phyloP scores from a whole-genome alignment of 2,888 invertebrate species.

The Elysia crispata region DNA sequence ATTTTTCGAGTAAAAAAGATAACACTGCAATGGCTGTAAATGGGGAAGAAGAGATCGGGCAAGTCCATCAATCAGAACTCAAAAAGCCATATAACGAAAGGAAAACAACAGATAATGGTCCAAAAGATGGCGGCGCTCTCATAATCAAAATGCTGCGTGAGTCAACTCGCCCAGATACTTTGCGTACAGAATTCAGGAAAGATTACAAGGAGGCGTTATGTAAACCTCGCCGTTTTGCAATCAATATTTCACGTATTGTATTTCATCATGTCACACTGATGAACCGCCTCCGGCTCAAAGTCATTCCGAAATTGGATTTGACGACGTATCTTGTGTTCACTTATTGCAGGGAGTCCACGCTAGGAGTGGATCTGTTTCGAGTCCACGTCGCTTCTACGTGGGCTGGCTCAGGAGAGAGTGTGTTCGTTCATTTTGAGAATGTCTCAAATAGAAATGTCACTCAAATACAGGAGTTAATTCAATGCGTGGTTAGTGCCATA shows the following conservation, averaged over 20 bases:
- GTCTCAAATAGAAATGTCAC: neutral
- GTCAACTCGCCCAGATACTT: constrained; percentile 1
- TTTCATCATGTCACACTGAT: constrained; percentile 6
- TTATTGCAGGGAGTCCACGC: neutral
- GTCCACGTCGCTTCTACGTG: neutral
- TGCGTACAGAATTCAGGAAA: constrained; percentile 11
- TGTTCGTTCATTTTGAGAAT: neutral
- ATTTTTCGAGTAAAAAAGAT: no score
- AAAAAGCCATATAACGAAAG: no score
- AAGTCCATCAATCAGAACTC: no score
- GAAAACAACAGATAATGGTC: no score
- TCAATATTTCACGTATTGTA: constrained; percentile 18
- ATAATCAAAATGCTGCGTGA: neutral
- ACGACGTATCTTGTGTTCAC: constrained; percentile 27
- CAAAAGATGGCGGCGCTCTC: no score
- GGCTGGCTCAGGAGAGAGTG: neutral
- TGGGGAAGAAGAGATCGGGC: no score
- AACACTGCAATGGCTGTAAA: no score
- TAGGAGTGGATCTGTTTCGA: constrained; percentile 12
- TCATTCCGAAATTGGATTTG: constrained; percentile 6
- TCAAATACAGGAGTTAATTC: constrained; percentile 12
- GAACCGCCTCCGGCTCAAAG: neutral
- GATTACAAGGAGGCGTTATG: constrained; percentile 31
- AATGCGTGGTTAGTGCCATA: constrained; percentile 16
- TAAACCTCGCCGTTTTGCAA: constrained; percentile 16